These are phyloP conservation scores for Athene cunicularia DNA, from an alignment of 2,113 vertebrate species.

Conservation along the genomic window DNA sequence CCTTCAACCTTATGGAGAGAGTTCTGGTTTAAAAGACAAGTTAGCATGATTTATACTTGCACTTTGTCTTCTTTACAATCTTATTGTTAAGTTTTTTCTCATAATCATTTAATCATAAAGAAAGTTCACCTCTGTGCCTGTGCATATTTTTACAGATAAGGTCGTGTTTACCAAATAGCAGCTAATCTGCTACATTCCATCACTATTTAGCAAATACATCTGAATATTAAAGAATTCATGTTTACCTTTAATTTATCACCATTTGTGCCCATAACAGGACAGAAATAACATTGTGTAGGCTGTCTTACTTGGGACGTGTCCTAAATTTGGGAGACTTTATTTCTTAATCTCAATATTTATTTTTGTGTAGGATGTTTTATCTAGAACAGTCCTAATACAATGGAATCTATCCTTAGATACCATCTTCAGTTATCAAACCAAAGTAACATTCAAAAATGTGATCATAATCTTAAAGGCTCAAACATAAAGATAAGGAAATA, in stretches of 20 bases:
- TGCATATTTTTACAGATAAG: background rate
- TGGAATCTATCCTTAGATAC: background rate
- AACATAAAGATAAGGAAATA: conserved; percentile 37
- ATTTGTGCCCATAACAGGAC: background rate
- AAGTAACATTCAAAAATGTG: background rate
- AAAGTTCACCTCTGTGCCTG: background rate
- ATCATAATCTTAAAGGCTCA: conserved; percentile 4
- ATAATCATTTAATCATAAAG: background rate
- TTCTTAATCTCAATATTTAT: background rate
- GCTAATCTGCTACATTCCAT: background rate
- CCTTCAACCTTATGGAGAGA: background rate
- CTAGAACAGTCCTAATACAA: background rate
- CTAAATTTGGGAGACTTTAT: background rate
- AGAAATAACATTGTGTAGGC: background rate
- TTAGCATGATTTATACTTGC: background rate
- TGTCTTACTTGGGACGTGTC: background rate
- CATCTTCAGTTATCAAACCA: background rate
- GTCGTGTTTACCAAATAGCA: background rate
- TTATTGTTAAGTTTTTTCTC: background rate
- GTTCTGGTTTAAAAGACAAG: background rate
- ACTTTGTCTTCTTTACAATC: background rate
- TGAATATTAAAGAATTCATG: background rate
- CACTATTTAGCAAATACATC: background rate
- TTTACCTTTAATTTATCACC: background rate
- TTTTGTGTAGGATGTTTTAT: background rate